Evolutionary conservation across 2,113 vertebrate species (phyloP), one percentile per base, ranked within the genome.

Genomic region (Antennarius striatus): DNA sequence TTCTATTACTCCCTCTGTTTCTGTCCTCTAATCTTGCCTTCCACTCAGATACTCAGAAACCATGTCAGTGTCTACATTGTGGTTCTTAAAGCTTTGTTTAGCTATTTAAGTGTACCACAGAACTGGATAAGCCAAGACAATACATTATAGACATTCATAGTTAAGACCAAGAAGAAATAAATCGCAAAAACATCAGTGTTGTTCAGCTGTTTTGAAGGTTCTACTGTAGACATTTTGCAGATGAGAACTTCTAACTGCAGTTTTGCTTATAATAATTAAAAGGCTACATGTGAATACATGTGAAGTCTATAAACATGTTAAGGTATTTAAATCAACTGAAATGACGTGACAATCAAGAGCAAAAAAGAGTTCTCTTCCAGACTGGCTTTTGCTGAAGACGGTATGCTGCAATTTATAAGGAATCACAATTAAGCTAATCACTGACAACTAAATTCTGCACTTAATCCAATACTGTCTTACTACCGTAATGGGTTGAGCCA

Each of bases 101-200:
- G 68, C 75, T 67, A 64, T 52, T 32, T 10, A 65, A 68, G 51
- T 58, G 77, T 63, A 79, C 76, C 52, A 49, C 71, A 49, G 51
- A 15, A 39, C 61, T 75, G 10, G 32, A 48, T 66, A 76, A 80
- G 62, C 58, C 52, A 77, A 61, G 28, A 70, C 75, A 69, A 85
- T 71, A 59, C 80, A 13, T 77, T 84, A 59, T 67, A 71, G 65
- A 65, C 59, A 78, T 66, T 30, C 59, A 75, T 58, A 55, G 62
- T 63, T 55, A 64, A 68, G 62, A 63, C 4, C 4, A 36, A 36
- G 32, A 7, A 36, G 32, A 36, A 8, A 8, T 43, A 11, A 79
- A 77, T 74, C 80, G 73, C 71, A 82, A 68, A 73, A 83, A 51
- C 66, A 66, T 45, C 54, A 42, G 1, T 68, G 51, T 50, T 58